These are phyloP conservation scores for Podarcis siculus DNA, from an alignment of 2,797 vertebrate genomes.

Conservation along the genomic window DNA sequence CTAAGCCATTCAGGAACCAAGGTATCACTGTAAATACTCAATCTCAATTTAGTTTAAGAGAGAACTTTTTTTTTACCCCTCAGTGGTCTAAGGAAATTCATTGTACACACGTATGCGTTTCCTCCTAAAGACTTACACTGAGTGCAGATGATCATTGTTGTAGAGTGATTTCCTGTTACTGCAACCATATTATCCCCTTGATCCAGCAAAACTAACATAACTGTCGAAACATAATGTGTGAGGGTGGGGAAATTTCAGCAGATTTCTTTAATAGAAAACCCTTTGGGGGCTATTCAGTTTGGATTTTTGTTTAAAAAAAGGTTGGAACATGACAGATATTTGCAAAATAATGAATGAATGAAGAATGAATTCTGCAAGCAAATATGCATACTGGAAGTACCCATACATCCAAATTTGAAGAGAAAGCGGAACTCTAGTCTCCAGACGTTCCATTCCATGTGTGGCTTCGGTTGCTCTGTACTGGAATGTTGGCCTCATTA, in stretches of 20 bases:
- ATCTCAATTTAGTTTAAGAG: not conserved
- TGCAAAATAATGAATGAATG: not conserved
- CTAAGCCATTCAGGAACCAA: too few species aligned
- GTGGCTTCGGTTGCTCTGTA: not conserved
- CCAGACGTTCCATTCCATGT: not conserved
- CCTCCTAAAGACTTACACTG: not conserved
- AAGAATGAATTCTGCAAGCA: not conserved
- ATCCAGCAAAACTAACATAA: not conserved
- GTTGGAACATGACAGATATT: not conserved
- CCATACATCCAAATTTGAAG: not conserved
- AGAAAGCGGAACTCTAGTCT: not conserved
- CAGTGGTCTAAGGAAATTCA: not conserved
- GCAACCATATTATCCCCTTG: not conserved
- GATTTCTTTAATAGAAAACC: not conserved
- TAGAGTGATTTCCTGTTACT: not conserved
- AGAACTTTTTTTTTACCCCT: not conserved
- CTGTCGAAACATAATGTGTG: not conserved
- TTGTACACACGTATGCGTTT: not conserved
- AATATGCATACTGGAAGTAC: not conserved
- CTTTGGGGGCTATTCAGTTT: not conserved
- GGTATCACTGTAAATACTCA: not conserved
- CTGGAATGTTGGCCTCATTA: conserved; percentile 13
- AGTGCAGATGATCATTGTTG: conserved; percentile 12
- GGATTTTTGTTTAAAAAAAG: not conserved
- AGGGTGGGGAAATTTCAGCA: not conserved